These are phyloP conservation scores for Coregonus ussuriensis DNA, from an alignment of 2,797 vertebrate species.

Conservation along the genomic window DNA sequence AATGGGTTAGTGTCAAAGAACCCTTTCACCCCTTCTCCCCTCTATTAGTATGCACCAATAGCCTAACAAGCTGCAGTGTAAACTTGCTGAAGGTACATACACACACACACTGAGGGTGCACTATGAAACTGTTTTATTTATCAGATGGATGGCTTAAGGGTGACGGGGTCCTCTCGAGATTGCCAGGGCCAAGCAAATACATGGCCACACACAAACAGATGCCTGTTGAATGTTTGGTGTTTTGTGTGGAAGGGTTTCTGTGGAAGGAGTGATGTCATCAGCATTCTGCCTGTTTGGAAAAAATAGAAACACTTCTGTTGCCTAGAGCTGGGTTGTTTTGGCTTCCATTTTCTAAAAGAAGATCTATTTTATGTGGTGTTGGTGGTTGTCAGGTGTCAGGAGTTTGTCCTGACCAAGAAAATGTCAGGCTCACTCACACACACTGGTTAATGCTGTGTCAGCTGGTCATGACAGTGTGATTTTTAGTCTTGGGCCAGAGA, in stretches of 20 bases:
- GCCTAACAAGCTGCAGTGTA: background rate
- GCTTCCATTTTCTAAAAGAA: background rate
- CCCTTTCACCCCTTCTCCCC: background rate
- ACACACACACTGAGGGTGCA: slow-evolving; percentile 46
- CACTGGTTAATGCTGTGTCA: background rate
- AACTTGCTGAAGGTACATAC: background rate
- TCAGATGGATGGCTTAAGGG: slow-evolving; percentile 60
- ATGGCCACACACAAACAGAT: background rate
- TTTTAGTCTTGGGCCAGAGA: background rate
- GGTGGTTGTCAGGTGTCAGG: background rate
- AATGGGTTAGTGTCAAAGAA: background rate
- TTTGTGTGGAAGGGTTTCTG: slow-evolving; percentile 37
- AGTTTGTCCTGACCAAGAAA: no score
- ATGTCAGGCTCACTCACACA: background rate
- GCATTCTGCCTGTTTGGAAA: slow-evolving; percentile 29
- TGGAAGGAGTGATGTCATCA: slow-evolving; percentile 52
- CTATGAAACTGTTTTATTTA: slow-evolving; percentile 65
- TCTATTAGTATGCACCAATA: background rate
- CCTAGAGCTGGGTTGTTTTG: no score
- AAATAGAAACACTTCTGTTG: slow-evolving; percentile 23
- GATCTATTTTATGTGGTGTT: slow-evolving; percentile 15
- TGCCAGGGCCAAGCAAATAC: slow-evolving; percentile 27
- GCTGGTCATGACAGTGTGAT: background rate
- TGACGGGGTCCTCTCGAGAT: slow-evolving; percentile 55
- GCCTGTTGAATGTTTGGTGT: background rate